These are phyloP conservation scores for Lordiphosa collinella DNA, from an alignment of 1,140 invertebrate species.

Conservation along the genomic window DNA sequence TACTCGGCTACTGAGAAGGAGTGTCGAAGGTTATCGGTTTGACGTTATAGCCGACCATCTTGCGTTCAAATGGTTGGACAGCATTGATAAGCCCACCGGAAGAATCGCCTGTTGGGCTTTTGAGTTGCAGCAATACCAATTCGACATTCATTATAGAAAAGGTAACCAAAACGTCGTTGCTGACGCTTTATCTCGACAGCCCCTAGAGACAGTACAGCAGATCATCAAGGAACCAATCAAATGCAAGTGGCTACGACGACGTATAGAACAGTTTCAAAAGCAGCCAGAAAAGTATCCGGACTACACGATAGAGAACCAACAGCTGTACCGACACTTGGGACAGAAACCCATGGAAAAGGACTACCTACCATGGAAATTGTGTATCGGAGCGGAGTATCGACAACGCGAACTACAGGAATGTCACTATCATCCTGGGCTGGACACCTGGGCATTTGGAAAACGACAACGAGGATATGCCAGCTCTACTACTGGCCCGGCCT, in stretches of 20 bases:
- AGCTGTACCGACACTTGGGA: conserved; percentile 1
- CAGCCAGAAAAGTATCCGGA: neutral
- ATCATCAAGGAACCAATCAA: neutral
- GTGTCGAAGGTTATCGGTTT: no score
- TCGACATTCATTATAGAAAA: no score
- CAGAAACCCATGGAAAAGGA: neutral
- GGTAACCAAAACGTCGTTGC: neutral
- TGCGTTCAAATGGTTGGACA: no score
- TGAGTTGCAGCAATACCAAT: neutral
- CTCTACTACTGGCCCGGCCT: neutral
- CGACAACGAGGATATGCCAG: neutral
- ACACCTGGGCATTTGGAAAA: neutral
- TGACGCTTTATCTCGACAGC: neutral
- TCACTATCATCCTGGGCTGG: neutral
- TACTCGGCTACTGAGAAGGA: neutral
- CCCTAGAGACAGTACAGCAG: neutral
- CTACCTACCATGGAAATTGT: neutral
- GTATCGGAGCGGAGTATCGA: neutral
- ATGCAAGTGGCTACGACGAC: conserved; percentile 1
- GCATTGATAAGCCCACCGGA: neutral
- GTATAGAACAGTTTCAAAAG: neutral
- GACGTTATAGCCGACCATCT: no score
- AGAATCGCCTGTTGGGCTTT: neutral
- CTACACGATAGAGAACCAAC: neutral
- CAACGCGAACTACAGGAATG: conserved; percentile 1